Evolutionary conservation across 1,140 invertebrate species (phyloP).

Genomic region (Eulimnadia texana): DNA sequence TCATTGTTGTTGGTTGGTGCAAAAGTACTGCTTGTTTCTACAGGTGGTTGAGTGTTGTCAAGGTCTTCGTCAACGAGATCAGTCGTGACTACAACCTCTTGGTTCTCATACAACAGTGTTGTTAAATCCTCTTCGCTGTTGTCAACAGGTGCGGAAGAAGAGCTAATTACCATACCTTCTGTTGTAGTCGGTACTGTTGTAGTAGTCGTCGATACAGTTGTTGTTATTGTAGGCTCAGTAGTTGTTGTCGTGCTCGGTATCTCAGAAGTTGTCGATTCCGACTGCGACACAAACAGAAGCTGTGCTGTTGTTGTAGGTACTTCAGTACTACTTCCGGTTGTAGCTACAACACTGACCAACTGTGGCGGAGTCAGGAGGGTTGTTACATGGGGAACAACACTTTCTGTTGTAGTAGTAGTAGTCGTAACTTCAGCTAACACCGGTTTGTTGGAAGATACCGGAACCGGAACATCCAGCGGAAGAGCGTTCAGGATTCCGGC

Average conservation of each 20-base stretch:
- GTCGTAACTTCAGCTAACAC: not conserved
- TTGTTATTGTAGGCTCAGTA: not conserved
- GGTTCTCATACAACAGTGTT: not conserved
- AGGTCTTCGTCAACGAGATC: not conserved
- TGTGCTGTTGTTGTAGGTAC: too few relatives aligned
- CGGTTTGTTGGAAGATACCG: too few relatives aligned
- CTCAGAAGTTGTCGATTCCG: too few relatives aligned
- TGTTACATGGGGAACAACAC: too few relatives aligned
- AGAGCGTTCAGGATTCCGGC: too few relatives aligned
- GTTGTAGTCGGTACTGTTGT: not conserved
- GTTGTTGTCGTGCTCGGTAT: not conserved
- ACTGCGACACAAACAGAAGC: too few relatives aligned
- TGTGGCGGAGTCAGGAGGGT: too few relatives aligned
- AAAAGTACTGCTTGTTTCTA: not conserved
- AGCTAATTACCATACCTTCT: not conserved
- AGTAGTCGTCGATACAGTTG: not conserved
- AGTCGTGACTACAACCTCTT: conserved; percentile 1
- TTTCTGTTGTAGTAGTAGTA: not conserved
- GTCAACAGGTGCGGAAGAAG: not conserved
- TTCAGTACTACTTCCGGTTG: not conserved
- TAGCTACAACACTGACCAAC: not conserved
- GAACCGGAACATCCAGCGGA: too few relatives aligned
- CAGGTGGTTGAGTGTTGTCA: not conserved
- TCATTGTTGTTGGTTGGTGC: not conserved
- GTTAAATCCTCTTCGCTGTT: not conserved